Base-by-base conservation (phyloP, 2,113 vertebrate species). In the Hepsetus odoe region DNA sequence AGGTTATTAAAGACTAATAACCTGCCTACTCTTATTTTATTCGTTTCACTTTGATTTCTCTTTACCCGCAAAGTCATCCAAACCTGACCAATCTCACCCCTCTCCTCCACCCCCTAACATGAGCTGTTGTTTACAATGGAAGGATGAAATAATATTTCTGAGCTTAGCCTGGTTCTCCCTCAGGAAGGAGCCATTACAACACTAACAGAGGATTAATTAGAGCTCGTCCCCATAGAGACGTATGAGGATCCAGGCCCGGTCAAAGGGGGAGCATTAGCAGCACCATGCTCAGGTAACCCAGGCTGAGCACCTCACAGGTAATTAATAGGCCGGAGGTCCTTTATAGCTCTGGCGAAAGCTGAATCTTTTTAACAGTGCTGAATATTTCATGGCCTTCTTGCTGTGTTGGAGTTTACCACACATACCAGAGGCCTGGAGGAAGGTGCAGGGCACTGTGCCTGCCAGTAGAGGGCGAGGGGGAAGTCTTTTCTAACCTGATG, bases 171-270 rank as follows among this genome's bases (percentile, higher is more conserved):
- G 87, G 80, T 74, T 85, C 87, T 94, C 95, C 93, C 94, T 46
- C 12, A 93, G 95, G 95, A 94, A 90, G 91, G 75, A 79, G 92
- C 93, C 93, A 95, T 95, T 95, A 97, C 94, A 94, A 94, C 93
- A 94, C 94, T 96, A 95, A 95, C 95, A 91, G 94, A 95, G 94
- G 96, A 96, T 97, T 97, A 96, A 97, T 98, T 98, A 97, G 93
- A 94, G 90, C 89, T 38, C 62, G 86, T 95, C 94, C 94, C 94
- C 14, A 87, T 89, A 92, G 94, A 93, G 93, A 86, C 88, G 88
- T 89, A 89, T 85, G 91, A 86, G 91, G 91, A 93, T 90, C 82
- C 40, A 82, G 77, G 87, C 88, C 91, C 71, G 79, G 92, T 94
- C 91, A 89, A 92, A 91, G 83, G 90, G 93, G 91, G 93, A 88